Base-by-base conservation (phyloP, 2,113 vertebrate species). In the Mystacornis crossleyi region DNA sequence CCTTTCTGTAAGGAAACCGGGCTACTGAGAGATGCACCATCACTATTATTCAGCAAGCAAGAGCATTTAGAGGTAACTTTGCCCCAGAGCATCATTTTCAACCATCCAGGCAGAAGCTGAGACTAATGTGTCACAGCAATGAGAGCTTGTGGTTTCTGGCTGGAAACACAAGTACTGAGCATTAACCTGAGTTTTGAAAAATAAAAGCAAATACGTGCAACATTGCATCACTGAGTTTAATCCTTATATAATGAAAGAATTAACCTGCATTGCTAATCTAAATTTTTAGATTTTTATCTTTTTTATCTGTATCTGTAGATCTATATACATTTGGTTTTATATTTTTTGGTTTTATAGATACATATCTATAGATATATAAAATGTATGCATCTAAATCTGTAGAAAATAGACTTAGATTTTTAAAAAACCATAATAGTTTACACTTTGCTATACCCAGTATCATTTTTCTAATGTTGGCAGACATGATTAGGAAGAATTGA, bases 31-130 rank as follows among this genome's bases (percentile, higher is more conserved):
- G 73, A 51, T 29, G 72, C 8, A 12, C 47, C 26, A 60, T 67
- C 64, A 47, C 64, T 78, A 54, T 78, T 78, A 94, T 78, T 93
- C 78, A 81, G 77, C 81, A 75, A 74, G 86, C 40, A 91, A 81
- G 62, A 91, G 43, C 69, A 87, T 81, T 94, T 85, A 89, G 69
- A 85, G 58, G 85, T 85, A 94, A 92, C 78, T 90, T 88, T 80
- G 87, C 92, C 81, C 81, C 57, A 61, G 81, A 84, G 81, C n/a
- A 72, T 84, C 53, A 60, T 78, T 80, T 64, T 28, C 91, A 95
- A 14, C 58, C 72, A 81, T n/a, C 47, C 84, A 86, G 47, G 40
- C 80, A 89, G 62, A 88, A 82, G 62, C 67, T 92, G 92, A 94
- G 66, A 48, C 89, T 81, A 14, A 43, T 48, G 53, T 23, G 6